Evolutionary conservation across 2,113 vertebrate genomes (phyloP).

Genomic region (Albula glossodonta): DNA sequence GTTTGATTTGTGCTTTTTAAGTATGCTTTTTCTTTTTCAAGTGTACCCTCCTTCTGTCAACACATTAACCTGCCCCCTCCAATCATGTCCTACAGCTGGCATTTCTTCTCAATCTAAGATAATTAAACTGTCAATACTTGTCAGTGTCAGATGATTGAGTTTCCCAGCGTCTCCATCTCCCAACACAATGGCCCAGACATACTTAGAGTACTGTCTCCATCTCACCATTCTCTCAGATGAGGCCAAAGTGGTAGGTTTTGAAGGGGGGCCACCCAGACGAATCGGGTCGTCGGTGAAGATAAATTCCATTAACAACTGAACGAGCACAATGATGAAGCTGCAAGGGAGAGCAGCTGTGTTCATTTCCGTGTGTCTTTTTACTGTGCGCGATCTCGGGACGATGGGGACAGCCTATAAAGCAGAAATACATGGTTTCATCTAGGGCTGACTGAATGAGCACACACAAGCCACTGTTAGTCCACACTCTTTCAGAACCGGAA

Average conservation of each 20-base stretch:
- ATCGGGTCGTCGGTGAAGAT: not conserved
- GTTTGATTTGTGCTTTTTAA: not conserved
- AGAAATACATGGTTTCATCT: not conserved
- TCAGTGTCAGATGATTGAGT: slow-evolving; percentile 32
- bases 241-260: too few relatives aligned
- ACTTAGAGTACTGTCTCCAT: not conserved
- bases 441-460: not conserved
- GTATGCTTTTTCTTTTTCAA: not conserved
- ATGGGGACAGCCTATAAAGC: not conserved
- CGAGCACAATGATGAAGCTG: not conserved
- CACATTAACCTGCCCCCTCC: slow-evolving; percentile 21
- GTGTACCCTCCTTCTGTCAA: slow-evolving; percentile 33
- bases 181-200: not conserved
- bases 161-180: slow-evolving; percentile 27
- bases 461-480: not conserved
- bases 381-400: not conserved
- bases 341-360: not conserved
- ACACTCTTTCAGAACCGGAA: not conserved
- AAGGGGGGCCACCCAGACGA: too few relatives aligned
- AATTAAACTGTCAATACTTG: slow-evolving; percentile 46
- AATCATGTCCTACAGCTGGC: not conserved
- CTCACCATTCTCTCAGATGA: slow-evolving; percentile 26
- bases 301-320: not conserved
- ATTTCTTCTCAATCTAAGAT: slow-evolving; percentile 34
- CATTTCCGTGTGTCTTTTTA: not conserved